Evolutionary conservation across 1,140 invertebrate genomes (phyloP).

Genomic region (Macrocentrus cingulum): DNA sequence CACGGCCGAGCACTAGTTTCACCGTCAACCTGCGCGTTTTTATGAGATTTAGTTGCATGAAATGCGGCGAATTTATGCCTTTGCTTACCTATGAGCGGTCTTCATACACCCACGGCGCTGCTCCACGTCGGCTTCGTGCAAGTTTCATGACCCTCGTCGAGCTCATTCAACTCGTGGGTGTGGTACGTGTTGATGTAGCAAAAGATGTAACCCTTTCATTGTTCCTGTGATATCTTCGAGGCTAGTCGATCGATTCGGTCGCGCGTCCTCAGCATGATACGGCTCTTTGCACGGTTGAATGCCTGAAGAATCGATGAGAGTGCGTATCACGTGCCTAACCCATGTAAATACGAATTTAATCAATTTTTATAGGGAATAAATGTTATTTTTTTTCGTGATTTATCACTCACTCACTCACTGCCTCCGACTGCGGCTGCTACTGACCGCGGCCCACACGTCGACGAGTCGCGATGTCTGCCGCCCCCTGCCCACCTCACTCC

Average conservation of each 20-base stretch:
- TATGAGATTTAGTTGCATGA: background rate
- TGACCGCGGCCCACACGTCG: constrained; percentile 11
- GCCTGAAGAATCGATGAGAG: constrained; percentile 8
- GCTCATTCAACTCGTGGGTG: constrained; percentile 8
- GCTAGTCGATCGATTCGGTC: constrained; percentile 15
- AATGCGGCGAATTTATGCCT: background rate
- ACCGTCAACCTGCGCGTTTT: constrained; percentile 11
- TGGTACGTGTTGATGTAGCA: constrained; percentile 7
- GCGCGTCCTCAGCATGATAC: constrained; percentile 15
- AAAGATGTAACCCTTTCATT: background rate
- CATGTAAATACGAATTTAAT: background rate
- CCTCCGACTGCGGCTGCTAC: constrained; percentile 17
- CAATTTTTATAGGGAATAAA: background rate
- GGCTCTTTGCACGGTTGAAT: constrained; percentile 3
- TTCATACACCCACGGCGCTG: constrained; percentile 8
- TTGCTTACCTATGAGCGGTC: constrained; percentile 6
- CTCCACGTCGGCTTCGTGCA: constrained; percentile 9
- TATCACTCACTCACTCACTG: background rate
- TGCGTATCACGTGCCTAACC: background rate
- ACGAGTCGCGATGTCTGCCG: constrained; percentile 23
- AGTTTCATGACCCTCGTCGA: background rate
- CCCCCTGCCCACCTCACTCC: constrained; percentile 23
- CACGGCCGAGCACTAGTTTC: constrained; percentile 10
- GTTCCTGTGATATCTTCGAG: constrained; percentile 6
- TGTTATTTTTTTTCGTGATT: background rate